Evolutionary conservation across 2,888 invertebrate genomes (phyloP).

Genomic region (Drosophila anceps): DNA sequence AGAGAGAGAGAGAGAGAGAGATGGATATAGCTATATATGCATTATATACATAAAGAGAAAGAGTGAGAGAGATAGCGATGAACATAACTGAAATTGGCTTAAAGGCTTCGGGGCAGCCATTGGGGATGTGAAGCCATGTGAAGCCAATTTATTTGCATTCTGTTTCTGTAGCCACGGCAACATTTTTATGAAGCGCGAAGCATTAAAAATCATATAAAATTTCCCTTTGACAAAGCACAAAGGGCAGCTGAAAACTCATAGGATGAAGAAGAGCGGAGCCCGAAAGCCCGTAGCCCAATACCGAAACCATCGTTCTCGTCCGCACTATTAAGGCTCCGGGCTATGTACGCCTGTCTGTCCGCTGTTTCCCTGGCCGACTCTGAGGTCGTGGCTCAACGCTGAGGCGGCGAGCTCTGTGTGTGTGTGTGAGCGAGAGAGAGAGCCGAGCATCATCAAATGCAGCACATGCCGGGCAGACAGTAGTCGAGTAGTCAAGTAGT

Average conservation of each 20-base stretch:
- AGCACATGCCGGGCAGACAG: conserved; percentile 54
- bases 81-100: conserved; percentile 65
- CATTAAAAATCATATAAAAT: conserved; percentile 76
- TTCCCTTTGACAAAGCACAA: conserved; percentile 69
- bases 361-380: background rate
- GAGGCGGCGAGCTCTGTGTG: background rate
- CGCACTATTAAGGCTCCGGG: conserved; percentile 69
- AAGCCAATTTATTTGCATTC: conserved; percentile 67
- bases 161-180: conserved; percentile 49
- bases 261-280: background rate
- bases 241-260: conserved; percentile 33
- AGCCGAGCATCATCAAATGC: conserved; percentile 60
- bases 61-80: conserved; percentile 17
- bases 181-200: conserved; percentile 77
- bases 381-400: background rate
- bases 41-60: background rate
- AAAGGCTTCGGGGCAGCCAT: conserved; percentile 60
- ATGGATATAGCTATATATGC: background rate
- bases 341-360: conserved; percentile 44
- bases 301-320: conserved; percentile 37
- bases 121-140: conserved; percentile 56
- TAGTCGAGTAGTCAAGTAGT: conserved; percentile 26
- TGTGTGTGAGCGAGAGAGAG: too few species aligned
- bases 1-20: conserved; percentile 9
- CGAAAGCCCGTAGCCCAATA: conserved; percentile 14